Evolutionary conservation across 1,140 invertebrate species (phyloP), one percentile per base, ranked within the genome.

Genomic region (Colletes latitarsis): DNA sequence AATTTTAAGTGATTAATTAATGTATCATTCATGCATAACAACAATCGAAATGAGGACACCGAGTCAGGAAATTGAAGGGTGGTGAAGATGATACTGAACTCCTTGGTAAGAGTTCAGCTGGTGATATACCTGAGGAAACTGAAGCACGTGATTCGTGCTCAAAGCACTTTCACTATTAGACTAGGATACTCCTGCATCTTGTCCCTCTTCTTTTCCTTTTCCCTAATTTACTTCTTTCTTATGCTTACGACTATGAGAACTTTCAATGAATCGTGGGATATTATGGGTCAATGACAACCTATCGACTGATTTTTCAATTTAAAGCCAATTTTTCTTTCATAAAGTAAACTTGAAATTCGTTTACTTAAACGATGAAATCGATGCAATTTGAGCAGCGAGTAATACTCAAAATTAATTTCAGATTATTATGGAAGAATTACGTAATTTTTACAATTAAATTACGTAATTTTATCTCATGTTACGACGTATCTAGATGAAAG

Each of bases 11-110:
- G 55, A 66, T 53, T 15, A 19, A 55, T 6, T 15, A 53, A 41
- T 43, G 17, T 0, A 46, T 58, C 17, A 72, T 43, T 30, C 3
- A 69, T 49, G 57, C 12, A 12, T 21, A 41, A 62, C 57, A 3
- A 15, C 12, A 12, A 19, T 43, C 46, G 12, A 9, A 63, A n/a
- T 52, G 15, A n/a, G 4, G 68, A 64, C 39, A 46, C 53, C 49
- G 55, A 19, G 21, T 82, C 30, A 60, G 60, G 85, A 86, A 86
- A 73, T 84, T 84, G 80, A 86, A 90, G 86, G 84, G 85, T 89
- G 86, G 85, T 86, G 86, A 91, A 89, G 90, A 92, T 90, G 90
- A 90, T 91, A 92, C 89, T 92, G 88, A 90, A 87, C 79, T 83
- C 68, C 76, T 79, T 82, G 52, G 77, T 74, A 84, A 78, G 79